Percentiles rank a stretch among this genome's conserved stretches.
Evolutionary conservation across 2,113 vertebrate genomes (phyloP).

Genomic region (Cisticola juncidis): DNA sequence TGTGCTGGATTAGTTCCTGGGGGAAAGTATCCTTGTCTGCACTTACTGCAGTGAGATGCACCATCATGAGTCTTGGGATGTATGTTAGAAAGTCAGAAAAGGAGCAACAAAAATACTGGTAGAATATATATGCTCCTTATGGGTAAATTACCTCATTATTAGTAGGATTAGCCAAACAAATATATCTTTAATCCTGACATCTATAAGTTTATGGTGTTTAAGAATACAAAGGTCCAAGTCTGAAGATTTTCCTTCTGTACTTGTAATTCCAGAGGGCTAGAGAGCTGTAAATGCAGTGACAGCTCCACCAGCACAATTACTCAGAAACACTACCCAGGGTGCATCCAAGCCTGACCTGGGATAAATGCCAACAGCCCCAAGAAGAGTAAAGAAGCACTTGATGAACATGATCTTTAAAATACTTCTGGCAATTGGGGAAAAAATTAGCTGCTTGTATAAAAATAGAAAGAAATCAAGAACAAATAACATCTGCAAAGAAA

Average conservation of each 20-base stretch:
- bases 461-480: constrained; percentile 7
- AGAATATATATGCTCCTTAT: background rate
- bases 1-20: background rate
- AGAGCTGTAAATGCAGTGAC: background rate
- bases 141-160: background rate
- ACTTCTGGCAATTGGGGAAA: background rate
- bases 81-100: background rate
- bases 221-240: background rate
- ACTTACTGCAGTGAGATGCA: background rate
- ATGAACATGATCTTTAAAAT: background rate
- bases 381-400: background rate
- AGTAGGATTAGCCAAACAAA: background rate
- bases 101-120: background rate
- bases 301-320: background rate
- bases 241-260: background rate
- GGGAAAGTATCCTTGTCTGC: background rate
- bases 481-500: constrained; percentile 29
- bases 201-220: background rate
- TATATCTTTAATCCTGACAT: background rate
- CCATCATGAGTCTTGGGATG: background rate
- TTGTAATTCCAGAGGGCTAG: background rate
- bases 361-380: background rate
- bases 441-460: background rate
- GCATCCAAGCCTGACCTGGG: background rate
- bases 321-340: background rate